These are phyloP conservation scores for Drosophila paramelanica DNA, from an alignment of 2,888 invertebrate species.

Conservation along the genomic window DNA sequence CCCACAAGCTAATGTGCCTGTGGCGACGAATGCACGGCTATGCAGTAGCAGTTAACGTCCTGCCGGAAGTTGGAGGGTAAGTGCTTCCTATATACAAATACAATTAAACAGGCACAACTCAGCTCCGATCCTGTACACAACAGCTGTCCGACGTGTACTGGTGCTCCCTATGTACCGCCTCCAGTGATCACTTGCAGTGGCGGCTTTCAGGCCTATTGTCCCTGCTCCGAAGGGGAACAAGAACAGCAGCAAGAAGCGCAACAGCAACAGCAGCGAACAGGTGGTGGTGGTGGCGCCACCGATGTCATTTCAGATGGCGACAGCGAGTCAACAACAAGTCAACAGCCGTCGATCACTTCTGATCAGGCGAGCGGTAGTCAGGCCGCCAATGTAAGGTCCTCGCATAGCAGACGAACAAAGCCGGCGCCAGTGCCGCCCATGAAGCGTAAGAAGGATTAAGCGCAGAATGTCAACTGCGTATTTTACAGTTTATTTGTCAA, in stretches of 20 bases:
- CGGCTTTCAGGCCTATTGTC: slow-evolving; percentile 28
- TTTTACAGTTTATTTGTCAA: too few relatives aligned
- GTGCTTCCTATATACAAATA: background rate
- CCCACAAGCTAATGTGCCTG: slow-evolving; percentile 91
- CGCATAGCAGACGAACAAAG: background rate
- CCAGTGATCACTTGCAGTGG: slow-evolving; percentile 36
- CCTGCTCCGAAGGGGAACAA: slow-evolving; percentile 4
- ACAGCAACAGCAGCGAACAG: slow-evolving; percentile 8
- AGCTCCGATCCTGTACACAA: background rate
- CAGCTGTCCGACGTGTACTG: slow-evolving; percentile 50
- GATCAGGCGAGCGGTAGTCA: too few relatives aligned
- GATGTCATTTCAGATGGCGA: background rate
- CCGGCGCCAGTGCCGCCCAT: too few relatives aligned
- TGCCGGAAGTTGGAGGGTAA: slow-evolving; percentile 10
- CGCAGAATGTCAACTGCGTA: too few relatives aligned
- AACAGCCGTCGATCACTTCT: too few relatives aligned
- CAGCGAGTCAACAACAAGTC: background rate
- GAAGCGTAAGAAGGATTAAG: background rate
- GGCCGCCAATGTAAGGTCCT: too few relatives aligned
- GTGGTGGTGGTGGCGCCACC: slow-evolving; percentile 7
- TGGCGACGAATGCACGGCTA: slow-evolving; percentile 90
- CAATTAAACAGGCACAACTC: too few relatives aligned
- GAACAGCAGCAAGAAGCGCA: background rate
- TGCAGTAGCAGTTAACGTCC: slow-evolving; percentile 85
- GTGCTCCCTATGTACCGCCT: slow-evolving; percentile 23